phyloP scores from a whole-genome alignment of 37 sponge, comb jelly and placozoan species.

The Beroe forskalii region DNA sequence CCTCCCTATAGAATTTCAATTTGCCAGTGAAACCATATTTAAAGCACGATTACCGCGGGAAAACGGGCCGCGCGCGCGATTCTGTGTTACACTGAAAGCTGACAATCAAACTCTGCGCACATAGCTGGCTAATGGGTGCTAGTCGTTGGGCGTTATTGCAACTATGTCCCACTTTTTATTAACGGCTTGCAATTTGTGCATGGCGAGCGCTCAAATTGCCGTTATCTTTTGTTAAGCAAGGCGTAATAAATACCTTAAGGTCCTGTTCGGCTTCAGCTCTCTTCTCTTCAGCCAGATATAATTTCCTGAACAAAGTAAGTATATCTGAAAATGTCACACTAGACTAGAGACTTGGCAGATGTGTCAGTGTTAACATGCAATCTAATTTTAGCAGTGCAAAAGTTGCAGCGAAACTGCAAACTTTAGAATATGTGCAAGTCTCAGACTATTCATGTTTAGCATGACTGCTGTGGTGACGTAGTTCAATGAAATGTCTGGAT shows the following conservation, averaged over 20 bases:
- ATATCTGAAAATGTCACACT: neutral
- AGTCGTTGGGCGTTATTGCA: neutral
- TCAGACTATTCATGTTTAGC: too few relatives aligned
- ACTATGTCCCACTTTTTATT: neutral
- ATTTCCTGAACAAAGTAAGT: slow-evolving; percentile 6
- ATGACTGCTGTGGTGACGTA: too few relatives aligned
- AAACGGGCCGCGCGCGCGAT: slow-evolving; percentile 32
- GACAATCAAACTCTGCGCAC: slow-evolving; percentile 26
- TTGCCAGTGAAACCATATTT: too few relatives aligned
- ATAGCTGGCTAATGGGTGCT: neutral
- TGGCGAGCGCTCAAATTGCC: neutral
- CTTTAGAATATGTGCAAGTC: too few relatives aligned
- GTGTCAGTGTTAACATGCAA: neutral
- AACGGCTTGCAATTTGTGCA: neutral
- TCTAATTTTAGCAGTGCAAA: too few relatives aligned
- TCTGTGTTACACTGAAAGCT: slow-evolving; percentile 43
- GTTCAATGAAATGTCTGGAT: too few relatives aligned
- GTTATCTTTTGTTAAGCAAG: neutral
- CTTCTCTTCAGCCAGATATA: slow-evolving; percentile 32
- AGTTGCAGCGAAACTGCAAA: too few relatives aligned
- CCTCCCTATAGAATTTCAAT: too few relatives aligned
- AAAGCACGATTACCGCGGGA: neutral
- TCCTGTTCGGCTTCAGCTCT: slow-evolving; percentile 9
- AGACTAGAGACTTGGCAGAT: too few relatives aligned
- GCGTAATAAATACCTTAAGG: neutral